Evolutionary conservation across 2,113 vertebrate genomes (phyloP).

Genomic region (Ramphastos sulfuratus): DNA sequence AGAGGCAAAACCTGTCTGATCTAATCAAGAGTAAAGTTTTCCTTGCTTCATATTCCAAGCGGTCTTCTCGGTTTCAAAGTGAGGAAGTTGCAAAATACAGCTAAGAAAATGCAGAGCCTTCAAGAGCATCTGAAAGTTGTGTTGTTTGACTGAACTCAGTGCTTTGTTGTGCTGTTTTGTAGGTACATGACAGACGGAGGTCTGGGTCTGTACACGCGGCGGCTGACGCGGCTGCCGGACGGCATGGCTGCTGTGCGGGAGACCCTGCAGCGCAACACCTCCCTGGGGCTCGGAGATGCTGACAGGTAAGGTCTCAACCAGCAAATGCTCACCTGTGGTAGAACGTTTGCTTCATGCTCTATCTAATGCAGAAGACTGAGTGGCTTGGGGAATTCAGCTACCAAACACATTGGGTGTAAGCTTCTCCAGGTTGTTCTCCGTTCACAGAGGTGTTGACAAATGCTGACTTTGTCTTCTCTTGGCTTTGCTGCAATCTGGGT

Average conservation of each 20-base stretch:
- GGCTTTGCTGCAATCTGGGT: background rate
- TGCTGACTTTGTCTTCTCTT: background rate
- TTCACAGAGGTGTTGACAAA: background rate
- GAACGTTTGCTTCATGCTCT: accelerated
- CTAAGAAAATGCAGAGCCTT: background rate
- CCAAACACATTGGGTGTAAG: accelerated
- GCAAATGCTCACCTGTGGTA: accelerated
- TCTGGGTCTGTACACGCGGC: slow-evolving; percentile 90
- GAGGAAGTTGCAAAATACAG: accelerated
- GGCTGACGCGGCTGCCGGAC: slow-evolving; percentile 92
- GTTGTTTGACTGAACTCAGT: accelerated
- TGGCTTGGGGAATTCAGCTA: background rate
- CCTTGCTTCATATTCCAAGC: accelerated
- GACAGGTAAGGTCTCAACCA: slow-evolving; percentile 84
- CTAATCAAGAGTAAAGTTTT: background rate
- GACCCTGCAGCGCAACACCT: slow-evolving; percentile 85
- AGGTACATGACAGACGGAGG: slow-evolving; percentile 98
- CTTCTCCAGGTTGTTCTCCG: accelerated
- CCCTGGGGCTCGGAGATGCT: slow-evolving; percentile 90
- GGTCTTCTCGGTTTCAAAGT: background rate
- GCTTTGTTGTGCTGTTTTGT: background rate
- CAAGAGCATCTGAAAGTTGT: accelerated
- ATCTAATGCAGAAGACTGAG: accelerated
- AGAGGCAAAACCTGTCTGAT: background rate
- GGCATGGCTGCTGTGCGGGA: slow-evolving; percentile 93